Conservation (phyloP, 2,113 vertebrate genomes). For the Sciurus niger region DNA sequence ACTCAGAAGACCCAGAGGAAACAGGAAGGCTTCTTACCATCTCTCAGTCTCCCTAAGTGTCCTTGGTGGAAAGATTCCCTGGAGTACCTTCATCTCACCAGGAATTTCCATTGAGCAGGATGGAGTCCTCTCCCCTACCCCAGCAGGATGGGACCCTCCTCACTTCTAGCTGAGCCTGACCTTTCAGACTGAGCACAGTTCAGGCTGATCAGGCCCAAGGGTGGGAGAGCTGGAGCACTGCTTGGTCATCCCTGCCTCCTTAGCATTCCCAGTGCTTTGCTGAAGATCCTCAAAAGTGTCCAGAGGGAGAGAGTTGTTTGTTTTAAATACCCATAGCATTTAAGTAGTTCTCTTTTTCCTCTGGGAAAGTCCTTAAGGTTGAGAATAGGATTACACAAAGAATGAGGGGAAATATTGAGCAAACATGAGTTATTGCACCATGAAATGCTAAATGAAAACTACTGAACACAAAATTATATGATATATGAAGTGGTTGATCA, state of each 20-base stretch:
- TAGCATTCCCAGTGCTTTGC: background rate
- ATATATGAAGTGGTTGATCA: background rate
- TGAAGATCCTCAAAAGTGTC: background rate
- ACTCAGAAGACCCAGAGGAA: background rate
- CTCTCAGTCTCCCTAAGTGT: no score
- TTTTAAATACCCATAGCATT: background rate
- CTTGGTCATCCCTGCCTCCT: background rate
- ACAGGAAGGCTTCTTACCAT: background rate
- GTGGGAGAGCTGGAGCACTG: no score
- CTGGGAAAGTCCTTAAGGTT: background rate
- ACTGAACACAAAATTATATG: background rate
- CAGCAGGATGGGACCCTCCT: no score
- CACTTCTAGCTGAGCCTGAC: no score
- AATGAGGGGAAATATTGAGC: background rate
- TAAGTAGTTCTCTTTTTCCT: background rate
- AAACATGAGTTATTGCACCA: background rate
- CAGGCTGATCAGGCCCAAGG: no score
- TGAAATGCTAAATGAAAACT: background rate
- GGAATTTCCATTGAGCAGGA: background rate
- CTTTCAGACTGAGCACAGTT: no score
- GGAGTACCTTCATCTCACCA: background rate
- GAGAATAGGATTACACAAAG: background rate
- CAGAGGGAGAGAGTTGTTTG: background rate
- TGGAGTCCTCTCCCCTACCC: background rate
- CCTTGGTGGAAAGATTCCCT: fast-evolving